Percentiles rank a stretch among this genome's conserved stretches.
These are phyloP conservation scores for Drosophila miranda DNA, from an alignment of 1,140 invertebrate species.

Conservation along the genomic window DNA sequence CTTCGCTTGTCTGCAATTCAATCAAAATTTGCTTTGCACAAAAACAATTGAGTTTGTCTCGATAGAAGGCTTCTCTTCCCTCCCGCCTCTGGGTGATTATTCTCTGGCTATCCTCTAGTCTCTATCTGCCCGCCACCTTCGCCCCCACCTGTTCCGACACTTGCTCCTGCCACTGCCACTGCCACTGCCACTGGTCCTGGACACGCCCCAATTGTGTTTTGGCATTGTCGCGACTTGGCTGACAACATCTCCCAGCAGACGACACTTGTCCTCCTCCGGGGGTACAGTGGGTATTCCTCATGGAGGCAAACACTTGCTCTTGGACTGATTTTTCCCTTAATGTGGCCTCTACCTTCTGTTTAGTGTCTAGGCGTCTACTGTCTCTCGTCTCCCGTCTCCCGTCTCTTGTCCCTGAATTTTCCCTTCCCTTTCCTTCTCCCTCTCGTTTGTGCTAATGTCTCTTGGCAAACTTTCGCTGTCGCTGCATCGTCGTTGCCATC, in stretches of 20 bases:
- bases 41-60: constrained; percentile 68
- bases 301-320: background rate
- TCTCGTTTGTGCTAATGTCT: constrained; percentile 72
- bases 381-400: no score
- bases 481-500: constrained; percentile 37
- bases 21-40: constrained; percentile 74
- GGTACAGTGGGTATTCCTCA: constrained; percentile 1
- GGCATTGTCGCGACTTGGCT: constrained; percentile 74
- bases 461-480: constrained; percentile 76
- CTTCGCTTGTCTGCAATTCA: constrained; percentile 60
- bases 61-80: constrained; percentile 9
- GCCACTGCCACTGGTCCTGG: constrained; percentile 31
- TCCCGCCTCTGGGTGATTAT: constrained; percentile 47
- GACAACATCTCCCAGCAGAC: constrained; percentile 66
- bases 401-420: no score
- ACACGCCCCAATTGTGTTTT: constrained; percentile 79
- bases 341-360: no score
- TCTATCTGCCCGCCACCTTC: constrained; percentile 8
- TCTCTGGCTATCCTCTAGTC: constrained; percentile 16
- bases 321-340: no score
- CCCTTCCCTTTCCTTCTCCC: constrained; percentile 8
- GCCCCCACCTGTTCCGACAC: background rate
- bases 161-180: constrained; percentile 7
- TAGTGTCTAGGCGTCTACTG: no score
- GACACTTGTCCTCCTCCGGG: constrained; percentile 35